Evolutionary conservation across 2,113 vertebrate species (phyloP).

Genomic region (Chlorodrepanis virens): DNA sequence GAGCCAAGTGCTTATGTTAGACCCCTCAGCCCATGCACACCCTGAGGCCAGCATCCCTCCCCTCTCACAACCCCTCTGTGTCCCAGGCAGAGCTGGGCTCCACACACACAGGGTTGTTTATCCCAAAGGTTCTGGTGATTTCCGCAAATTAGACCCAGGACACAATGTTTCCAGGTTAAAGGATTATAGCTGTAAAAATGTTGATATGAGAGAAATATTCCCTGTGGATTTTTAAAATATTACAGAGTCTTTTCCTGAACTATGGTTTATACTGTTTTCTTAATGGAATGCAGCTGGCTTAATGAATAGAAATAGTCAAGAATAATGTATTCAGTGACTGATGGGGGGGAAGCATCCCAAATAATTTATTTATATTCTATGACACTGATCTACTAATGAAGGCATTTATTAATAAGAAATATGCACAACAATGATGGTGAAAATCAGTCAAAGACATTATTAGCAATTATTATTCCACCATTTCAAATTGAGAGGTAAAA

Average conservation of each 20-base stretch:
- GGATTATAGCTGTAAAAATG: background rate
- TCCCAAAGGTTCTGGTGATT: background rate
- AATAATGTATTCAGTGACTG: slow-evolving; percentile 15
- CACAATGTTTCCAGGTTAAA: background rate
- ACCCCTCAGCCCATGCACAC: background rate
- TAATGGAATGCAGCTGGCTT: slow-evolving; percentile 21
- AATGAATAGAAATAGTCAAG: background rate
- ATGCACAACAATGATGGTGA: background rate
- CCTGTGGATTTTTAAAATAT: background rate
- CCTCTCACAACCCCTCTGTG: fast-evolving
- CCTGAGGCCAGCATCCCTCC: fast-evolving
- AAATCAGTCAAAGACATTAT: slow-evolving; percentile 17
- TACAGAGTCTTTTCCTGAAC: background rate
- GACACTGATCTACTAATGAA: background rate
- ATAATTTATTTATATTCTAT: slow-evolving; percentile 2
- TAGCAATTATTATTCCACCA: background rate
- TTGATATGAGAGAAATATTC: background rate
- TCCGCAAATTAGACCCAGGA: background rate
- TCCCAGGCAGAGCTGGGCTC: background rate
- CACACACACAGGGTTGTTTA: background rate
- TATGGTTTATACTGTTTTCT: background rate
- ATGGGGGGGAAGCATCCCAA: background rate
- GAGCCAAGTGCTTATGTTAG: background rate
- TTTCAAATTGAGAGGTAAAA: slow-evolving; percentile 15
- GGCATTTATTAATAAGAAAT: slow-evolving; percentile 32